Evolutionary conservation across 2,113 vertebrate genomes (phyloP).

Genomic region (Psephotus haematonotus): DNA sequence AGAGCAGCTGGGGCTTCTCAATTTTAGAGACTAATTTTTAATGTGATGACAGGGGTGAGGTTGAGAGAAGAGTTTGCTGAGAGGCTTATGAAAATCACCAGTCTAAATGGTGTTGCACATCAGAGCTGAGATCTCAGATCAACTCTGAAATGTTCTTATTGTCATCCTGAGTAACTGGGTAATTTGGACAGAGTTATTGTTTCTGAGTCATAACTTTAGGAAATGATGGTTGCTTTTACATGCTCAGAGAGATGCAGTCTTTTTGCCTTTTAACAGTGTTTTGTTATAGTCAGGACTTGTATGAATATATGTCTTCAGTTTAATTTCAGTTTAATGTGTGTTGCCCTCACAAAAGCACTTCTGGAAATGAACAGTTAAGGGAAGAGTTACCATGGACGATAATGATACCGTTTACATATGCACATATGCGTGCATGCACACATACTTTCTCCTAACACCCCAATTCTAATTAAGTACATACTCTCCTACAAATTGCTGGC

Average conservation of each 20-base stretch:
- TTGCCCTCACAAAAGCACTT: background rate
- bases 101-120: background rate
- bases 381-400: background rate
- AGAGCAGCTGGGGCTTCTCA: background rate
- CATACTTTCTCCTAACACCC: background rate
- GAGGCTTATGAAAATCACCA: background rate
- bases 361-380: background rate
- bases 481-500: background rate
- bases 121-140: background rate
- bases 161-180: background rate
- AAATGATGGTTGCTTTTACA: background rate
- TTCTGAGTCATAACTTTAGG: background rate
- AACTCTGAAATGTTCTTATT: background rate
- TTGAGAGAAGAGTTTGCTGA: background rate
- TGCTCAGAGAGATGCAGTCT: background rate
- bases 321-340: too few relatives aligned
- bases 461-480: background rate
- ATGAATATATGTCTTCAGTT: background rate
- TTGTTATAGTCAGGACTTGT: background rate
- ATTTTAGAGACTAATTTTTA: background rate
- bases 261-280: background rate
- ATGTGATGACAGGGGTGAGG: background rate
- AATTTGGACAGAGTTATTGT: background rate
- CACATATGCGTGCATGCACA: fast-evolving
- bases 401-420: background rate